Base-by-base conservation (phyloP, 2,888 invertebrate genomes). In the Dicyrtoma fusca region DNA sequence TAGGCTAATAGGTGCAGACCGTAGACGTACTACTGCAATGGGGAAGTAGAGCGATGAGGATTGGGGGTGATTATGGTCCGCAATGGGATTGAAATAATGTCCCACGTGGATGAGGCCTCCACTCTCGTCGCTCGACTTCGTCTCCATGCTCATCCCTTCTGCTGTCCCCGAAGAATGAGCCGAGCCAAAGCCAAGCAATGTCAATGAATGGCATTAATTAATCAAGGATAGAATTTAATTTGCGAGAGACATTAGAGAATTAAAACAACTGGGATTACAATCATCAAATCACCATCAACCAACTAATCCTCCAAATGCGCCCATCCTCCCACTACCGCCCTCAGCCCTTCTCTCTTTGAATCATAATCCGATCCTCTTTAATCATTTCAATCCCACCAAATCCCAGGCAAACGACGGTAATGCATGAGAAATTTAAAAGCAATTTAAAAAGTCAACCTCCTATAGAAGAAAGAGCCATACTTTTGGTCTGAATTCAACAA, bases 221-320 rank as follows among this genome's bases (percentile, higher is more conserved):
- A 80, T 80, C 76, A 79, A 80, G 78, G 79, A 78, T 79, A 79
- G 79, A 79, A 80, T 80, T 80, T 79, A 80, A 80, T 80, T 80
- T 80, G 34, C 34, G 34, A 74, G 77, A 75, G 76, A 75, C 78
- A 75, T 76, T 71, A 65, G 75, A 77, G 79, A 79, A 74, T 80
- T 77, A 78, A 76, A 75, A 77, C 76, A 77, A 76, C 75, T 73
- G 77, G 77, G 77, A 77, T 74, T 79, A 75, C 21, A 49, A 45
- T 65, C 63, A 47, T 66, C 34, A 34, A 34, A 34, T 34, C 34
- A 34, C 34, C 34, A 34, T 34, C 34, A 34, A 34, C 34, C 34
- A 34, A 3, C 3, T 34, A 34, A 34, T 34, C 34, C 34, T 55
- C 25, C 55, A 55, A 55, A 55, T 25, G 4, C 23, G 51, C 21